Evolutionary conservation across 2,888 invertebrate genomes (phyloP), one percentile per base, ranked within the genome.

Genomic region (Nymphalis c-album): DNA sequence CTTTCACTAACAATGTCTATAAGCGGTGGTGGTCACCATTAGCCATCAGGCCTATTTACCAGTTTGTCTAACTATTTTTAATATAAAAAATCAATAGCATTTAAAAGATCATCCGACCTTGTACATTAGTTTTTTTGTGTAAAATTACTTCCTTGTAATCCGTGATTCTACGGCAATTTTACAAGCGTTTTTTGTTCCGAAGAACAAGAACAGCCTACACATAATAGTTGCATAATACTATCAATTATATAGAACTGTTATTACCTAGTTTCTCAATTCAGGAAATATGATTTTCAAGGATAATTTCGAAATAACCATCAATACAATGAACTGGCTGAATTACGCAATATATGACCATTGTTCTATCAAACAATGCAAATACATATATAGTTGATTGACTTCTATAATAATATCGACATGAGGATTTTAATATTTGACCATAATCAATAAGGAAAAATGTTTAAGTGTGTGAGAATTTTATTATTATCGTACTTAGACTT

Each of bases 221-320:
- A 5, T 57, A 57, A 57, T 18, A 17, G 26, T 35, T 35, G 35
- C 26, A 45, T 31, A 63, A 64, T 22, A 40, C 40, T 40, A 46
- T 17, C 40, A 47, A 60, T 48, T 46, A 13, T 53, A 6, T 22
- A 35, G 53, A 55, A 46, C 5, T 17, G 45, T 10, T 18, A 7
- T 61, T 48, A 40, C 13, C 40, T 13, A 50, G 60, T 66, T 47
- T 61, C 31, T 40, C 26, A 58, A 62, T n/a, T 58, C 67, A 70
- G 67, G 69, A 70, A 64, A 40, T 35, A 22, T 58, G 57, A 64
- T 61, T 58, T 60, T 64, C 64, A 64, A 70, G 70, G 70, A 58
- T 61, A 47, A 40, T 64, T 31, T 60, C 48, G 61, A 64, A 64
- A 64, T 22, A 50, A 55, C 57, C 40, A 16, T 47, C 64, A n/a